phyloP scores from a whole-genome alignment of 1,140 invertebrate species.

The Lethrus apterus region DNA sequence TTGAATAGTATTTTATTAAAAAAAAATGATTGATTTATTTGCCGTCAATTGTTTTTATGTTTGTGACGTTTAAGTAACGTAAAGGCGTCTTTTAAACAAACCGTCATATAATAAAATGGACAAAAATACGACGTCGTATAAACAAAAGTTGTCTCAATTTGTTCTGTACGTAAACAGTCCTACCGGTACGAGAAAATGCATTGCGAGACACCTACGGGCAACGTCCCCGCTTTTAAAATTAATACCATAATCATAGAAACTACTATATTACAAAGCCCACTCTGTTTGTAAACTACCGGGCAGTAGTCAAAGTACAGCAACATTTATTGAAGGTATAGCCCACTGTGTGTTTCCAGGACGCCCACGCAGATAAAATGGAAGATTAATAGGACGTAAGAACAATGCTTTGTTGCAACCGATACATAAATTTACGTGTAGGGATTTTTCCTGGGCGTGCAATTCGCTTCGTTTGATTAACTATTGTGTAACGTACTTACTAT shows the following conservation, averaged over 20 bases:
- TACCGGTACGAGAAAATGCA: slow-evolving; percentile 12
- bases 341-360: slow-evolving; percentile 10
- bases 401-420: slow-evolving; percentile 8
- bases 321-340: slow-evolving; percentile 13
- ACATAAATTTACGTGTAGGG: slow-evolving; percentile 10
- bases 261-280: slow-evolving; percentile 14
- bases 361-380: slow-evolving; percentile 11
- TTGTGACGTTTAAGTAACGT: no score
- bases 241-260: slow-evolving; percentile 13
- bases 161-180: no score
- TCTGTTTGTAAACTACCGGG: slow-evolving; percentile 13
- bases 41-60: no score
- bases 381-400: slow-evolving; percentile 11
- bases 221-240: slow-evolving; percentile 11
- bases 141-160: no score
- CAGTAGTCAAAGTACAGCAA: slow-evolving; percentile 10
- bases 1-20: no score
- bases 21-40: no score
- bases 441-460: slow-evolving; percentile 7
- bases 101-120: no score
- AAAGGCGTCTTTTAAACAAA: no score
- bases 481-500: slow-evolving; percentile 14
- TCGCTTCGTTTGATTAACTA: slow-evolving; percentile 11
- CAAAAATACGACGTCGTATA: no score
- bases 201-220: slow-evolving; percentile 11